phyloP scores from a whole-genome alignment of 2,113 vertebrate species.

The Zosterops borbonicus region DNA sequence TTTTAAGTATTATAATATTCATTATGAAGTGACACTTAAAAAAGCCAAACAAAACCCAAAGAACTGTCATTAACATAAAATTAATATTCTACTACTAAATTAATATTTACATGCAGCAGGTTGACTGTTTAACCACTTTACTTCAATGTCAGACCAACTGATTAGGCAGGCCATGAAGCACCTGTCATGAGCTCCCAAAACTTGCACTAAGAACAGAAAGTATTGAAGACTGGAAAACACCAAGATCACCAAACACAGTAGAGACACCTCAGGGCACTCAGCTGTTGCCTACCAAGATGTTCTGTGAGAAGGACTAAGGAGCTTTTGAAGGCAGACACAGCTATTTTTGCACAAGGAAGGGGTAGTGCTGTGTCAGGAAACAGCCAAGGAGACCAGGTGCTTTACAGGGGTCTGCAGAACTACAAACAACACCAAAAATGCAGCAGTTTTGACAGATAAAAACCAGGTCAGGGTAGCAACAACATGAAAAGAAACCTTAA shows the following conservation, averaged over 20 bases:
- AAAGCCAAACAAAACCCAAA: background rate
- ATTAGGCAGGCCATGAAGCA: background rate
- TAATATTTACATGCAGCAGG: background rate
- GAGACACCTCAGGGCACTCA: background rate
- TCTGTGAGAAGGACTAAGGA: background rate
- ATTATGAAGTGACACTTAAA: background rate
- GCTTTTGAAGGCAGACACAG: background rate
- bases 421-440: background rate
- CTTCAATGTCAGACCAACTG: background rate
- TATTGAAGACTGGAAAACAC: background rate
- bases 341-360: background rate
- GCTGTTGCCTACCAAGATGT: background rate
- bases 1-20: background rate
- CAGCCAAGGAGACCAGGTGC: rapidly evolving
- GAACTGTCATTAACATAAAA: background rate
- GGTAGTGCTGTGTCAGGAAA: background rate
- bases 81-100: background rate
- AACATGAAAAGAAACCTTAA: background rate
- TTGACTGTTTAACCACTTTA: background rate
- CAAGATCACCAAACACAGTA: background rate
- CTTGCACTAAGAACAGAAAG: background rate
- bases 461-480: background rate
- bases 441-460: background rate
- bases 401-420: background rate
- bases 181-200: background rate